Percentiles rank a stretch among this genome's conserved stretches.
Conservation (phyloP, 1,140 invertebrate genomes). For the Drosophila tani region DNA sequence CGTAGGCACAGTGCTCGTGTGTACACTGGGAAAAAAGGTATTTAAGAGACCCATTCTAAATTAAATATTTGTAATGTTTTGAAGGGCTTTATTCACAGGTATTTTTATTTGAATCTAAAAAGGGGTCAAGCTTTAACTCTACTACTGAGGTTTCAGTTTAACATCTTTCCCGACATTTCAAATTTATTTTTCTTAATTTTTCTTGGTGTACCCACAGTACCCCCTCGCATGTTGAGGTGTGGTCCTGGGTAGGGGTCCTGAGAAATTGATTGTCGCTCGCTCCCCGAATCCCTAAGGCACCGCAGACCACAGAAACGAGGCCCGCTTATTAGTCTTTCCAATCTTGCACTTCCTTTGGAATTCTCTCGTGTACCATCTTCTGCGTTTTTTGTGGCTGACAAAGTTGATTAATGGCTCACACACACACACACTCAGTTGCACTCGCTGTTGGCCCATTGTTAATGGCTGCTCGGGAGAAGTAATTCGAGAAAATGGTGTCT, state of each 20-base stretch:
- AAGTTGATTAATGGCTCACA: conserved; percentile 69
- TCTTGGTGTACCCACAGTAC: conserved; percentile 1
- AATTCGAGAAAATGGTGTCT: conserved; percentile 57
- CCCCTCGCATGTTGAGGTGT: conserved; percentile 59
- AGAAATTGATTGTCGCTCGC: conserved; percentile 40
- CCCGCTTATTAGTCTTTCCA: conserved; percentile 30
- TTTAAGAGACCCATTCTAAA: neutral
- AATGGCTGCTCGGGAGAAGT: conserved; percentile 54
- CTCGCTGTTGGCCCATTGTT: conserved; percentile 48
- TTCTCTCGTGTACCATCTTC: conserved; percentile 21
- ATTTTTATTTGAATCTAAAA: neutral
- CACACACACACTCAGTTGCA: conserved; percentile 26
- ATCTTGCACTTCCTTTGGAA: conserved; percentile 55
- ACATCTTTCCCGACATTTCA: neutral
- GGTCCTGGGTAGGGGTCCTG: conserved; percentile 63
- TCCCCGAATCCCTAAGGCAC: conserved; percentile 25
- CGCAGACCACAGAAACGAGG: conserved; percentile 64
- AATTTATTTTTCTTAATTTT: neutral
- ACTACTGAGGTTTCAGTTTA: no score
- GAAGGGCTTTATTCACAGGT: neutral
- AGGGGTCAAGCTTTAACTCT: neutral
- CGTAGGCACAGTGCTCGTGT: conserved; percentile 5
- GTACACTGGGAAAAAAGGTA: neutral
- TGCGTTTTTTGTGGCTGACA: conserved; percentile 47
- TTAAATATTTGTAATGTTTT: no score